phyloP scores from a whole-genome alignment of 1,140 invertebrate species.

The Muscidifurax raptorellus region DNA sequence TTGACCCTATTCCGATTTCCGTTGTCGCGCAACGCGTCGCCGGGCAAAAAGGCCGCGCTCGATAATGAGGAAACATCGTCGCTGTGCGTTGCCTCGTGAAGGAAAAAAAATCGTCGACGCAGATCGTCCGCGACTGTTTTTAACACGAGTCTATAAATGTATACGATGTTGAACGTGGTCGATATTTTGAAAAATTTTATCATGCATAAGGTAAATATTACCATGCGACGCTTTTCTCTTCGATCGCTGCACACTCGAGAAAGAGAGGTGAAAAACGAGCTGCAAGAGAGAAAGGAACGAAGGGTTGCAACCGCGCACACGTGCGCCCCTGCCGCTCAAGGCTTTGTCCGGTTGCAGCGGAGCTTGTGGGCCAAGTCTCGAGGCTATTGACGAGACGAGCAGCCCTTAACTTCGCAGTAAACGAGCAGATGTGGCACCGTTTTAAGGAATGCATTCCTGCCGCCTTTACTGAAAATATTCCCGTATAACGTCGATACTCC shows the following conservation, averaged over 20 bases:
- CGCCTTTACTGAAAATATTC: not conserved
- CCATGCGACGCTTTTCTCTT: not conserved
- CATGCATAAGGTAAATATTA: not conserved
- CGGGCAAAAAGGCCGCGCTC: slow-evolving; percentile 17
- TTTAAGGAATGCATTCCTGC: not conserved
- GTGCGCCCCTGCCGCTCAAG: not conserved
- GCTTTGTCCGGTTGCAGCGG: not conserved
- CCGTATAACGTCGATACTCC: not conserved
- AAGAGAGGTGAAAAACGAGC: not conserved
- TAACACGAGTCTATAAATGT: too few relatives aligned
- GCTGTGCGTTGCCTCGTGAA: not conserved
- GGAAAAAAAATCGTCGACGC: too few relatives aligned
- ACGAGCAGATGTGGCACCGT: not conserved
- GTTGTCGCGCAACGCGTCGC: slow-evolving; percentile 16
- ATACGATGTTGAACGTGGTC: too few relatives aligned
- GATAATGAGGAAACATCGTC: slow-evolving; percentile 41
- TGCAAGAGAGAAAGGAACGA: not conserved
- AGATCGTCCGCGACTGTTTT: too few relatives aligned
- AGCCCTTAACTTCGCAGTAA: not conserved
- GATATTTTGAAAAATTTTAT: not conserved
- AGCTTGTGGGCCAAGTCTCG: not conserved
- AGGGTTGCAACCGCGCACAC: too few relatives aligned
- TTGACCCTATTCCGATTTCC: slow-evolving; percentile 43
- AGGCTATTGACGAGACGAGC: not conserved
- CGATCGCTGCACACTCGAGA: not conserved